Base-by-base conservation (phyloP, 2,797 vertebrate genomes). In the Rhadinocentrus ornatus region DNA sequence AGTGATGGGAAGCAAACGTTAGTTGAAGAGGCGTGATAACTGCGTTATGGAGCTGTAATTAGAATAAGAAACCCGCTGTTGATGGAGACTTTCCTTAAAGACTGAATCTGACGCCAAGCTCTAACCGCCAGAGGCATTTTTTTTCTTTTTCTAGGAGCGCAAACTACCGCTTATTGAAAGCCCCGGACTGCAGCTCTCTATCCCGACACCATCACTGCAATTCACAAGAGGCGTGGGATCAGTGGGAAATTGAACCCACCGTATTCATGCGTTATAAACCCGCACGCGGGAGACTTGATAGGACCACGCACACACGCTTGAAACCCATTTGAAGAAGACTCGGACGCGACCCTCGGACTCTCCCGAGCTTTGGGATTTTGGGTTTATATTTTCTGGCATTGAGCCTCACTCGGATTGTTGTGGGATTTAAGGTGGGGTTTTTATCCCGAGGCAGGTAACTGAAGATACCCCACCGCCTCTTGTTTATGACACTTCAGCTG, bases 371-470 rank as follows among this genome's bases (percentile, higher is more conserved):
- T 57, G 60, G 54, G 66, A 58, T 66, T 60, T 46, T 56, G 18
- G 50, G 44, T 77, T 80, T 34, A 18, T 70, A 26, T 77, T 65
- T 66, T 75, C 65, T 72, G 76, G 64, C 72, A 75, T 76, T 39
- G 57, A 69, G 54, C 73, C 69, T 79, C 77, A 59, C 29, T 71
- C 76, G 80, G 82, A 86, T 91, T 66, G 71, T 69, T 64, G 55
- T 72, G 84, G 92, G 85, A 82, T 86, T 91, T 91, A 87, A 93
- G 91, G 92, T 92, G 90, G 87, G 91, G 86, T 91, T 91, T 69
- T 80, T 37, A 80, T 86, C 78, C 82, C 75, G 73, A 79, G 81
- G 82, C 86, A 91, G 91, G 87, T 90, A 80, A 63, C 79, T 68
- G 82, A 80, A 75, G 75, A 78, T 59, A 73, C 37, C 82, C 67